phyloP scores from a whole-genome alignment of 2,888 invertebrate genomes.

The Limnephilus rhombicus region DNA sequence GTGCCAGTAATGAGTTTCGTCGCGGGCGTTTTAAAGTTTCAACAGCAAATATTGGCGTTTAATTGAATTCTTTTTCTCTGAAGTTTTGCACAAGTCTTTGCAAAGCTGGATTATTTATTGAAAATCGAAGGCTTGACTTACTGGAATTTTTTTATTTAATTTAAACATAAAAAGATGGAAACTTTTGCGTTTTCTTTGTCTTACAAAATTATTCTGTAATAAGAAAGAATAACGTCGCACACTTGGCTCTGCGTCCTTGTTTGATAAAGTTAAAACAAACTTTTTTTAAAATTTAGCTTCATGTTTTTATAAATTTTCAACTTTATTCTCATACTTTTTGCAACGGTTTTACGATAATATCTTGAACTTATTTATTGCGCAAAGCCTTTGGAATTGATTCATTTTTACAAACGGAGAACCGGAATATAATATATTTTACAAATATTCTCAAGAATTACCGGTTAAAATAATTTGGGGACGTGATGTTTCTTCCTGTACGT shows the following conservation, averaged over 20 bases:
- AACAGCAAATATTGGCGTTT: conserved; percentile 62
- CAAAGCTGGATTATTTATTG: not conserved
- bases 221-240: not conserved
- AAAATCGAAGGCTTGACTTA: not conserved
- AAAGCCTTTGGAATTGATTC: not conserved
- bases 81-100: not conserved
- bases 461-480: too few species aligned
- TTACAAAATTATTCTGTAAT: not conserved
- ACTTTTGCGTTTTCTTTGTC: not conserved
- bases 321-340: not conserved
- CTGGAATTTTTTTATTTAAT: not conserved
- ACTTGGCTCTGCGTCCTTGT: not conserved
- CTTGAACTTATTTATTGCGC: not conserved
- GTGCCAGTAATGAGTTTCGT: conserved; percentile 60
- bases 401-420: not conserved
- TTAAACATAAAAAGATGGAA: not conserved
- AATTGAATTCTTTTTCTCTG: conserved; percentile 61
- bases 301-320: too few species aligned
- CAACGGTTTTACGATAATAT: not conserved
- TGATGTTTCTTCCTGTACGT: too few species aligned
- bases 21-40: conserved; percentile 55
- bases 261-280: not conserved
- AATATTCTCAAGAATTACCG: too few species aligned
- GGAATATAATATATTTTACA: too few species aligned
- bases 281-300: not conserved